Evolutionary conservation across 2,113 vertebrate genomes (phyloP), one percentile per base, ranked within the genome.

Genomic region (Lota lota): DNA sequence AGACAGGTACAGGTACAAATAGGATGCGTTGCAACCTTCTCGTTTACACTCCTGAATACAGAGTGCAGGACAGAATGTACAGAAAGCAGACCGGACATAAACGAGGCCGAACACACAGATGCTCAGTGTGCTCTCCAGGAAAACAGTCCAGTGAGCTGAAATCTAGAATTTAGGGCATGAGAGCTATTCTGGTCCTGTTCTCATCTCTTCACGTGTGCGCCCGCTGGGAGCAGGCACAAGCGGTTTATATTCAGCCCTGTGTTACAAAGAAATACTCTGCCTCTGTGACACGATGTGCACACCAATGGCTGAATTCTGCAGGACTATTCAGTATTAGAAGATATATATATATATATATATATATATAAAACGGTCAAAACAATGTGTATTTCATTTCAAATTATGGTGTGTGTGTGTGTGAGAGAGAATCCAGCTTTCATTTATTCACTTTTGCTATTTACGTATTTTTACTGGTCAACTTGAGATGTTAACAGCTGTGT

Each of bases 131-230:
- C 12, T 47, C 40, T 47, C 6, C 62, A 10, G 72, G 17, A 62
- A 21, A 69, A 61, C 57, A 2, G 76, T 63, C 68, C 73, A 24
- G 24, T 21, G 68, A 61, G 69, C 61, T 62, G 21, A 20, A 33
- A 63, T 59, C 72, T 77, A 66, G 79, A 87, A 89, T 86, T 81
- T 75, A 76, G 86, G 86, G 64, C 85, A 85, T 0, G 62, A 61
- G 74, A 65, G 75, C 83, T 89, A 87, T 89, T 89, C 86, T 78
- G 76, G 79, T 83, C 6, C 64, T 1, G 76, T 72, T 66, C 74
- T 73, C 68, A 58, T 82, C 65, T 51, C 68, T 57, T 10, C 66
- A 21, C 69, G 61, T 33, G 33, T 61, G 17, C 65, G 18, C 22
- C 63, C 66, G 66, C 74, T 33, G 22, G 61, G 1, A 51, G 61